Percentiles rank a stretch among this genome's conserved stretches.
Conservation (phyloP, 2,113 vertebrate species). For the Ancistrus triradiatus region DNA sequence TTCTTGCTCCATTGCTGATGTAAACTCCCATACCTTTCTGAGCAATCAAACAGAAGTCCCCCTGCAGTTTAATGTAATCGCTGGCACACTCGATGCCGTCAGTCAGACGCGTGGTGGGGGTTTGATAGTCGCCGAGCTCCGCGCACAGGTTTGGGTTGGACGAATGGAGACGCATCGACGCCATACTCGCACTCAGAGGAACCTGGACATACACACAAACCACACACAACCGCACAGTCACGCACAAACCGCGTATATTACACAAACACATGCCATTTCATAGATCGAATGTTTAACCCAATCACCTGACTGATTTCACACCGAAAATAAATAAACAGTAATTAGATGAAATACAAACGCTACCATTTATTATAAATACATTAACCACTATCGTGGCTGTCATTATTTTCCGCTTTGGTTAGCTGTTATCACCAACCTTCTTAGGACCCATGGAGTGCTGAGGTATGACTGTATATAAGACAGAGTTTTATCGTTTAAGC, state of each 20-base stretch:
- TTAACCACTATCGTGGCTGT: too few species aligned
- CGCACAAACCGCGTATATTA: slow-evolving; percentile 13
- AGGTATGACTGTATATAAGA: too few species aligned
- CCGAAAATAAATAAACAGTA: too few species aligned
- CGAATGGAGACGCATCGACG: slow-evolving; percentile 87
- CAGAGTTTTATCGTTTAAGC: too few species aligned
- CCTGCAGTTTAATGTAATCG: slow-evolving; percentile 95
- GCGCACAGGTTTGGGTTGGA: slow-evolving; percentile 97
- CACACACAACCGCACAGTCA: too few species aligned
- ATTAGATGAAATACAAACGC: too few species aligned
- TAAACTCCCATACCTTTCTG: slow-evolving; percentile 81
- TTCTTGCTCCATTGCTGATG: not conserved
- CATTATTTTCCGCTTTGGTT: too few species aligned
- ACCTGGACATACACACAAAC: slow-evolving; percentile 70
- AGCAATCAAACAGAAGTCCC: slow-evolving; percentile 93
- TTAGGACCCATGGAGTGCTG: too few species aligned
- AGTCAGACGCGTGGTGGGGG: slow-evolving; percentile 75
- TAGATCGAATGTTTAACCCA: too few species aligned
- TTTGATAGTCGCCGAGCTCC: slow-evolving; percentile 86
- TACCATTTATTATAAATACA: too few species aligned
- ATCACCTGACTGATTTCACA: too few species aligned
- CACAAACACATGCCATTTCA: not conserved
- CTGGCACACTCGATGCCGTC: slow-evolving; percentile 82
- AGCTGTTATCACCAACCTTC: too few species aligned
- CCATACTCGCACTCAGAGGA: slow-evolving; percentile 89